Base-by-base conservation (phyloP, 2,888 invertebrate species). In the Dascillus cervinus region DNA sequence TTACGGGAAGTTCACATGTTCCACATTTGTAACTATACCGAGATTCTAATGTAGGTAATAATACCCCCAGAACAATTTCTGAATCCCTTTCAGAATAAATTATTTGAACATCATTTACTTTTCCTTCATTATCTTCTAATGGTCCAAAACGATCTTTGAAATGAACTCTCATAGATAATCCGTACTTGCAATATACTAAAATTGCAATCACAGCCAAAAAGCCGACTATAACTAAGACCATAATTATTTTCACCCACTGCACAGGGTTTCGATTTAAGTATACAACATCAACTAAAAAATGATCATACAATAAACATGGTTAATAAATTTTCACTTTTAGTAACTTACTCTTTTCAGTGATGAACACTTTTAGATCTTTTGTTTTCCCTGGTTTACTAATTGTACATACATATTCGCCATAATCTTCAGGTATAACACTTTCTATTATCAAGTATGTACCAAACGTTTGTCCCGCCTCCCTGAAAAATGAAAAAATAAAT, bases 341-440 rank as follows among this genome's bases (percentile, higher is more conserved):
- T 15, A 11, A 64, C 65, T 65, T 52, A 77, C 77, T 62, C 62
- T 62, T 70, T 52, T 75, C 72, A 43, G 66, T 67, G 3, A 77
- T 61, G 24, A 65, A 66, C 46, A 77, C 72, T 46, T 61, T 63
- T 49, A 64, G 65, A 39, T 65, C 61, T 6, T 70, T 68, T 30
- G 67, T 67, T 41, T 67, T 67, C 45, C 72, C 73, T 42, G 75
- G 75, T 61, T 72, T 82, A 62, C 75, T 80, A 38, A 82, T 75
- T 30, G 72, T 71, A 61, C 84, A 85, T 42, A 72, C 71, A 56
- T 83, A 85, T 29, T 72, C 71, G 23, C 82, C 82, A 59, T 78
- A 82, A 66, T 84, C 81, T 42, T 73, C 73, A 13, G 67, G 62
- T 22, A 69, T 63, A 26, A 81, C 71, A 13, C 69, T 66, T 25